These are phyloP conservation scores for Ianthella basta DNA, from an alignment of 37 sponge, comb jelly and placozoan genomes.

Conservation along the genomic window DNA sequence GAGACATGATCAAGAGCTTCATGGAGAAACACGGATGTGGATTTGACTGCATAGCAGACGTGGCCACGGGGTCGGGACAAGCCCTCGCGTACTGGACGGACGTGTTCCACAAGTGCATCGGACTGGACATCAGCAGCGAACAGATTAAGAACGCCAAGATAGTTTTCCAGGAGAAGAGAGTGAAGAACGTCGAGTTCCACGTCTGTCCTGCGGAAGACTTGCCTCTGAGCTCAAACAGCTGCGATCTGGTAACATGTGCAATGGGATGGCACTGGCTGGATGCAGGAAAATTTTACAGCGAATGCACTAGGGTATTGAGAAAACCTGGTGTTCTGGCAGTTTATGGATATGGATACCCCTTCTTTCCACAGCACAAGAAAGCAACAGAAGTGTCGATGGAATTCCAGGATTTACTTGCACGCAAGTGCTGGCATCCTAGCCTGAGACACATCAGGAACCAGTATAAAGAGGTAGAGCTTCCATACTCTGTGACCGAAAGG, in stretches of 20 bases:
- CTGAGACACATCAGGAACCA: conserved; percentile 56
- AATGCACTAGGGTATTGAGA: conserved; percentile 57
- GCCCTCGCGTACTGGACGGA: conserved; percentile 52
- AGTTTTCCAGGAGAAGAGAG: background rate
- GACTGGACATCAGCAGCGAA: conserved; percentile 76
- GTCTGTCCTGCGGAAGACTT: conserved; percentile 48
- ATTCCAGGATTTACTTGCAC: conserved; percentile 44
- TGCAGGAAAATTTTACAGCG: conserved; percentile 27
- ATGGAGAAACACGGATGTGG: conserved; percentile 39
- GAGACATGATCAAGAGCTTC: conserved; percentile 47
- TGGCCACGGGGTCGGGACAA: conserved; percentile 87
- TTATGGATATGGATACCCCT: conserved; percentile 76
- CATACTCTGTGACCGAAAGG: conserved; percentile 48
- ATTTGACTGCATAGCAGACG: conserved; percentile 52
- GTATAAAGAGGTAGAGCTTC: conserved; percentile 34
- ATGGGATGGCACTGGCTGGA: conserved; percentile 84
- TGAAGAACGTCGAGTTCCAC: conserved; percentile 47
- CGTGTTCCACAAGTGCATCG: conserved; percentile 44
- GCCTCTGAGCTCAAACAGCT: conserved; percentile 22
- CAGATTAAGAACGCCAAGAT: conserved; percentile 58
- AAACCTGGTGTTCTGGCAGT: conserved; percentile 65
- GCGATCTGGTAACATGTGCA: conserved; percentile 74
- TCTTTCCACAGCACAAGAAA: conserved; percentile 3
- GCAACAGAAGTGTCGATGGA: conserved; percentile 33
- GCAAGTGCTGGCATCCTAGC: conserved; percentile 64